These are phyloP conservation scores for Gambusia holbrooki DNA, from an alignment of 2,113 vertebrate species.

Conservation along the genomic window DNA sequence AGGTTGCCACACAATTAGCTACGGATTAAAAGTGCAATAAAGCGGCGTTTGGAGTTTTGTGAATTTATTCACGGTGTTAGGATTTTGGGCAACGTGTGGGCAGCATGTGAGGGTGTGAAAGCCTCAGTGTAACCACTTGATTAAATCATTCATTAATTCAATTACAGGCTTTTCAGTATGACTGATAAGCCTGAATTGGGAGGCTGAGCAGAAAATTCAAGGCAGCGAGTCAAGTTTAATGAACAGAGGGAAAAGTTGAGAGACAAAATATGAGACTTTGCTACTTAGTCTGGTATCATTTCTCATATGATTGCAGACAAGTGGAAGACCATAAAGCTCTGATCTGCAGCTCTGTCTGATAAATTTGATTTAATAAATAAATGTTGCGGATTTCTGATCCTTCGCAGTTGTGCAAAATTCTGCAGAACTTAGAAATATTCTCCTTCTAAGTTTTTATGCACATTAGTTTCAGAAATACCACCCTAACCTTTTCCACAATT, in stretches of 20 bases:
- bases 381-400: slow-evolving; percentile 19
- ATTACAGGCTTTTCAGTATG: slow-evolving; percentile 52
- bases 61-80: slow-evolving; percentile 43
- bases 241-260: slow-evolving; percentile 47
- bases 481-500: neutral
- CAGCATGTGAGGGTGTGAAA: slow-evolving; percentile 34
- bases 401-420: neutral
- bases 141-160: slow-evolving; percentile 62
- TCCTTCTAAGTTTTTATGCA: neutral
- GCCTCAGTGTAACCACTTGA: slow-evolving; percentile 51
- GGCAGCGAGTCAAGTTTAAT: slow-evolving; percentile 57
- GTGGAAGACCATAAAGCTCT: slow-evolving; percentile 30
- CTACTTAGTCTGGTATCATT: slow-evolving; percentile 38
- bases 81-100: slow-evolving; percentile 22
- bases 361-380: slow-evolving; percentile 26
- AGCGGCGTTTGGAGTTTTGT: slow-evolving; percentile 27
- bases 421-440: neutral
- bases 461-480: neutral
- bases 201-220: slow-evolving; percentile 38
- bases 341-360: slow-evolving; percentile 34
- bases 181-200: slow-evolving; percentile 49
- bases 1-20: slow-evolving; percentile 63
- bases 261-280: slow-evolving; percentile 35
- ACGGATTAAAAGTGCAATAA: slow-evolving; percentile 37
- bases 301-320: slow-evolving; percentile 35